Conservation (phyloP, 2,797 vertebrate genomes). For the Tapera naevia region DNA sequence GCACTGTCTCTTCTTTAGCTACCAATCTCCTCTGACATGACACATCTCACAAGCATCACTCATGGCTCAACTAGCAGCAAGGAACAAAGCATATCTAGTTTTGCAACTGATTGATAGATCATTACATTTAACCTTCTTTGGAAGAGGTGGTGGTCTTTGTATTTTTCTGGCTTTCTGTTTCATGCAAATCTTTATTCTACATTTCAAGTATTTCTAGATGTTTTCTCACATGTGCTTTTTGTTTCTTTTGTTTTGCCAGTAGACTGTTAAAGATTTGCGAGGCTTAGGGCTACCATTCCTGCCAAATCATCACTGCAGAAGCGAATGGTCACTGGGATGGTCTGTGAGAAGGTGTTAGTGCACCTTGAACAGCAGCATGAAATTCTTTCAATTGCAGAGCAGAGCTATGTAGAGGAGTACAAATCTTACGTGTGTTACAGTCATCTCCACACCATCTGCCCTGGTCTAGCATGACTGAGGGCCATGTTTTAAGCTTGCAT, state of each 20-base stretch:
- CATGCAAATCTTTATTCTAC: neutral
- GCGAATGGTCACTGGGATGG: neutral
- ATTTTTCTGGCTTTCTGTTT: neutral
- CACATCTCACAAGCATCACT: neutral
- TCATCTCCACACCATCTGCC: neutral
- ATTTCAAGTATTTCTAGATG: neutral
- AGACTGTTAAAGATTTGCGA: neutral
- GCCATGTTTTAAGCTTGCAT: neutral
- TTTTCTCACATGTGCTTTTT: neutral
- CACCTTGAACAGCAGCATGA: neutral
- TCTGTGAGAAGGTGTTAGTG: neutral
- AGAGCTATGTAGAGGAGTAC: neutral
- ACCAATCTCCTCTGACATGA: neutral
- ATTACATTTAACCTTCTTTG: neutral
- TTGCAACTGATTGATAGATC: rapidly evolving
- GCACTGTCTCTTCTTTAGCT: neutral
- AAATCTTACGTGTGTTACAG: neutral
- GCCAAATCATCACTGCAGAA: neutral
- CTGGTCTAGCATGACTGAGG: neutral
- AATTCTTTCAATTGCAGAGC: neutral
- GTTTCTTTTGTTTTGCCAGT: neutral
- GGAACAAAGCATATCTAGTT: neutral
- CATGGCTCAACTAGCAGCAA: neutral
- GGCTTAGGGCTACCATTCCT: neutral
- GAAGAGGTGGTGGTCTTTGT: neutral